phyloP scores from a whole-genome alignment of 2,888 invertebrate genomes.

The Conops quadrifasciatus region DNA sequence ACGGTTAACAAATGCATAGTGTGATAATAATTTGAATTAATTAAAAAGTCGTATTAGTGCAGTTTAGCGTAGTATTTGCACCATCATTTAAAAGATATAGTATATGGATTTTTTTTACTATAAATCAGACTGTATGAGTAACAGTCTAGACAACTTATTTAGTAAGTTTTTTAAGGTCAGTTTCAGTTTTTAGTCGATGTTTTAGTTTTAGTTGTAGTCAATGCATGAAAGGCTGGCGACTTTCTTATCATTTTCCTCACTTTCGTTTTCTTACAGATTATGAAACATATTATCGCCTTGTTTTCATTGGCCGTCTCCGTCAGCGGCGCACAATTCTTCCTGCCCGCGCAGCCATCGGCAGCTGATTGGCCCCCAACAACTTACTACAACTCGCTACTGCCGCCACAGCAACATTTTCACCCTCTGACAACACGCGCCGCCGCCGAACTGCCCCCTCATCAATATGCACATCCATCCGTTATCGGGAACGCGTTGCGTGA shows the following conservation, averaged over 20 bases:
- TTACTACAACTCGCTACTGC: not conserved
- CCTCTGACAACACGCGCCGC: conserved; percentile 44
- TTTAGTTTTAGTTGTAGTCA: no score
- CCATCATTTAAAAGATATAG: no score
- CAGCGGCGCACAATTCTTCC: conserved; percentile 52
- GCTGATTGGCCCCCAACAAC: conserved; percentile 6
- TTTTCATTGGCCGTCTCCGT: conserved; percentile 19
- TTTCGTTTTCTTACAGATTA: conserved; percentile 14
- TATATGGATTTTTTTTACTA: no score
- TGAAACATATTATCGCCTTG: conserved; percentile 14
- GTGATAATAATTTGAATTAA: no score
- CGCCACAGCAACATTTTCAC: conserved; percentile 25
- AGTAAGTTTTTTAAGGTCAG: no score
- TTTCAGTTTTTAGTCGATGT: no score
- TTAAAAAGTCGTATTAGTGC: no score
- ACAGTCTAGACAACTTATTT: no score
- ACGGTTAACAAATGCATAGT: no score
- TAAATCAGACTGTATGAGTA: no score
- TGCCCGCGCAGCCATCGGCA: conserved; percentile 10
- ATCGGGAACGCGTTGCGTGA: conserved; percentile 77
- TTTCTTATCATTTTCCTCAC: not conserved
- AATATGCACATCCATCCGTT: conserved; percentile 74
- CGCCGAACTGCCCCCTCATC: conserved; percentile 49
- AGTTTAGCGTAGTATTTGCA: no score
- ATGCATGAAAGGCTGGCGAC: no score